Conservation (phyloP, 2,797 vertebrate species). For the Notolepis coatsorum region DNA sequence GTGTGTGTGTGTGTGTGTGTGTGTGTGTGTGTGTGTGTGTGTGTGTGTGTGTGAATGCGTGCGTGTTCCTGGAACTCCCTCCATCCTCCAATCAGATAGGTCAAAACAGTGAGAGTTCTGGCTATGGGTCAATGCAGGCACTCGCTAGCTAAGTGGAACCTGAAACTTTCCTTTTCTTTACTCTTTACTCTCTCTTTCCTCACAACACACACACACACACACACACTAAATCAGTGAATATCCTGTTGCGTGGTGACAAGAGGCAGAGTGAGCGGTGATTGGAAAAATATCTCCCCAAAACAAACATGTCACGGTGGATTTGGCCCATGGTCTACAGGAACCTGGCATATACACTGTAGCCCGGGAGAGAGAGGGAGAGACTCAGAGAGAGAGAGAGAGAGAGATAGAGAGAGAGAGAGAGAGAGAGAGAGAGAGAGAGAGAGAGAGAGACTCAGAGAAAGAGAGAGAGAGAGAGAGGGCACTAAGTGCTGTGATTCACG, state of each 20-base stretch:
- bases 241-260: constrained; percentile 56
- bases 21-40: not conserved
- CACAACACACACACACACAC: constrained; percentile 43
- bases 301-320: constrained; percentile 72
- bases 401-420: no score
- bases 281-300: constrained; percentile 61
- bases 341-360: constrained; percentile 25
- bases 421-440: no score
- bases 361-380: no score
- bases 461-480: no score
- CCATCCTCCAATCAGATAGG: constrained; percentile 71
- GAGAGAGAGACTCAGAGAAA: no score
- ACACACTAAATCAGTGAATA: constrained; percentile 59
- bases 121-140: constrained; percentile 66
- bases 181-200: constrained; percentile 33
- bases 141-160: constrained; percentile 69
- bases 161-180: constrained; percentile 52
- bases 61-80: constrained; percentile 39
- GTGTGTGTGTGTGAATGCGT: not conserved
- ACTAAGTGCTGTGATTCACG: constrained; percentile 59
- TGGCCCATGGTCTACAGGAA: constrained; percentile 42
- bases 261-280: constrained; percentile 65
- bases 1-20: constrained; percentile 7
- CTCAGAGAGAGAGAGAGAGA: no score
- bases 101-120: constrained; percentile 72